These are phyloP conservation scores for Dreissena rostriformis DNA, from an alignment of 1,140 invertebrate genomes.

Conservation along the genomic window DNA sequence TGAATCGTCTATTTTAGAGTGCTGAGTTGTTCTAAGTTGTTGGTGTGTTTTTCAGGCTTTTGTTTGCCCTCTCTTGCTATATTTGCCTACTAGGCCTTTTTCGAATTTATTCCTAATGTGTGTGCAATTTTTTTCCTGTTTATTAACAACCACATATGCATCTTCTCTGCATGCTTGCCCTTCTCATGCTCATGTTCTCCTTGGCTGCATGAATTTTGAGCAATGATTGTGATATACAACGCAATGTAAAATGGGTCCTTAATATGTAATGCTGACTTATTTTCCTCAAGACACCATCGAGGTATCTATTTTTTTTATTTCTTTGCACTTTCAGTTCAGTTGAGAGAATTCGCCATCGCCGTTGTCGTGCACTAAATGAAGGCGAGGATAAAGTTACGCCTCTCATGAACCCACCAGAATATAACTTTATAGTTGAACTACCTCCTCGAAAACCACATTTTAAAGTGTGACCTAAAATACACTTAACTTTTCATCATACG, in stretches of 20 bases:
- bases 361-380: slow-evolving; percentile 56
- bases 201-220: slow-evolving; percentile 43
- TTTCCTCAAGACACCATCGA: no score
- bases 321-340: slow-evolving; percentile 17
- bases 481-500: no score
- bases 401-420: slow-evolving; percentile 68
- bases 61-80: no score
- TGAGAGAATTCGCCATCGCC: slow-evolving; percentile 49
- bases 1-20: no score
- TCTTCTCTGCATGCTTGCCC: slow-evolving; percentile 3
- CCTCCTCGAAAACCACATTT: slow-evolving; percentile 76
- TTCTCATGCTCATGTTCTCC: slow-evolving; percentile 51
- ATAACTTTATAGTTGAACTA: slow-evolving; percentile 64
- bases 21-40: no score
- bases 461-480: slow-evolving; percentile 65
- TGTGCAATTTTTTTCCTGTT: slow-evolving; percentile 49
- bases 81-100: neutral
- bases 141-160: no score
- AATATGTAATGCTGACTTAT: neutral
- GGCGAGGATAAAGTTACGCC: slow-evolving; percentile 71
- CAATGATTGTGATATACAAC: no score
- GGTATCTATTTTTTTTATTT: neutral
- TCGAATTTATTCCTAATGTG: neutral
- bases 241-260: neutral
- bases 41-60: no score